phyloP scores from a whole-genome alignment of 2,113 vertebrate genomes.

The Poeciliopsis prolifica region DNA sequence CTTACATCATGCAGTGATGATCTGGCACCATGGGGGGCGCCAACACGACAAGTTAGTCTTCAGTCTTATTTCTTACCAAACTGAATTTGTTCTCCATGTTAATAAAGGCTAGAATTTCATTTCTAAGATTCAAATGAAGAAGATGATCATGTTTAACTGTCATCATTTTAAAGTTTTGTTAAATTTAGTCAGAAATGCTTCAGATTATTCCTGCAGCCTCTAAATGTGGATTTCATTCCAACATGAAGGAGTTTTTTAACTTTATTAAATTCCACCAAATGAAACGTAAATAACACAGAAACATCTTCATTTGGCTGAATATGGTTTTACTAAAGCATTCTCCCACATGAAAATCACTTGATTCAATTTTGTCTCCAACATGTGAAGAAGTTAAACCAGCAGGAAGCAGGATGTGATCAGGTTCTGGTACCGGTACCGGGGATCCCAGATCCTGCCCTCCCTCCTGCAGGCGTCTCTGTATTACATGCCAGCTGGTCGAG shows the following conservation, averaged over 20 bases:
- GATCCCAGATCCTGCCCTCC: neutral
- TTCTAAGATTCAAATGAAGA: neutral
- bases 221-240: neutral
- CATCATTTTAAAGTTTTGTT: too few relatives aligned
- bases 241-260: neutral
- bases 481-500: neutral
- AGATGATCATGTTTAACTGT: too few relatives aligned
- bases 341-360: too few relatives aligned
- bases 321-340: neutral
- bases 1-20: constrained; percentile 5
- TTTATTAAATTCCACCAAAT: neutral
- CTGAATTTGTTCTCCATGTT: neutral
- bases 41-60: neutral
- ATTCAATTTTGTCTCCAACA: neutral
- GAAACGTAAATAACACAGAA: neutral
- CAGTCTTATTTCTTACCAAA: neutral
- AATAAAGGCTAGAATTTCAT: neutral
- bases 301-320: neutral
- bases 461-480: neutral
- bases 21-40: constrained; percentile 23
- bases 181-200: neutral
- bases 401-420: neutral
- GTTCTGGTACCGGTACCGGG: neutral
- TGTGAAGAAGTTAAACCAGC: neutral
- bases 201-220: neutral